These are phyloP conservation scores for Timema podura DNA, from an alignment of 2,888 invertebrate genomes.

Conservation along the genomic window DNA sequence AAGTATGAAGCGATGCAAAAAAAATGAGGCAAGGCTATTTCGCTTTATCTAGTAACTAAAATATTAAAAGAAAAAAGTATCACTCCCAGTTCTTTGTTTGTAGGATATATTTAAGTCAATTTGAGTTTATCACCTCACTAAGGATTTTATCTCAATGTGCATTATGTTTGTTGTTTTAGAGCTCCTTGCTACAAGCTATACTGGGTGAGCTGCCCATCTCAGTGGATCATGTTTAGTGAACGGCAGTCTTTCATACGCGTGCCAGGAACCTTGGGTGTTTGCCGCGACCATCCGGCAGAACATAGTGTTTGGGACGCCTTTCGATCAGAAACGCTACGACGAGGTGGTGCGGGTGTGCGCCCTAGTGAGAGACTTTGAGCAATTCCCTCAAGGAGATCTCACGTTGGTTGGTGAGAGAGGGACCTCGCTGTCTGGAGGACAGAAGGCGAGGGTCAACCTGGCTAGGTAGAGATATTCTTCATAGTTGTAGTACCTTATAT, in stretches of 20 bases:
- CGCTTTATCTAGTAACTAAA: too few relatives aligned
- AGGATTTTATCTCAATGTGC: too few relatives aligned
- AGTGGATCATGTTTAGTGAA: constrained; percentile 54
- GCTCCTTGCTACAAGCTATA: constrained; percentile 62
- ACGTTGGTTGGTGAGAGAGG: constrained; percentile 76
- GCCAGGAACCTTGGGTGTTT: constrained; percentile 78
- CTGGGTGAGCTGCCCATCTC: constrained; percentile 64
- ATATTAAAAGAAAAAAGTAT: too few relatives aligned
- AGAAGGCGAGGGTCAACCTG: constrained; percentile 72
- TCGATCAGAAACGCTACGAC: constrained; percentile 49
- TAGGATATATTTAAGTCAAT: too few relatives aligned
- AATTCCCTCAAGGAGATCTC: constrained; percentile 65
- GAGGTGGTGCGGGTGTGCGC: constrained; percentile 60
- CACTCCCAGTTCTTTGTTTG: too few relatives aligned
- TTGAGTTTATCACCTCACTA: too few relatives aligned
- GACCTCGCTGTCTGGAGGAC: constrained; percentile 72
- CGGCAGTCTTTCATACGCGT: constrained; percentile 64
- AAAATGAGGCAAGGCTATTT: too few relatives aligned
- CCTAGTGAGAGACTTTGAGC: constrained; percentile 61
- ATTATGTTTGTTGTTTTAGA: too few relatives aligned
- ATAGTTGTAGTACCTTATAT: too few relatives aligned
- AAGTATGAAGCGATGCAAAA: too few relatives aligned
- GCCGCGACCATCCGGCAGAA: constrained; percentile 70
- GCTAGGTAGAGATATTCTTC: constrained; percentile 58
- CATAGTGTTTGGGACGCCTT: constrained; percentile 69